phyloP scores from a whole-genome alignment of 2,797 vertebrate genomes.

The Amphiprion clarkii region DNA sequence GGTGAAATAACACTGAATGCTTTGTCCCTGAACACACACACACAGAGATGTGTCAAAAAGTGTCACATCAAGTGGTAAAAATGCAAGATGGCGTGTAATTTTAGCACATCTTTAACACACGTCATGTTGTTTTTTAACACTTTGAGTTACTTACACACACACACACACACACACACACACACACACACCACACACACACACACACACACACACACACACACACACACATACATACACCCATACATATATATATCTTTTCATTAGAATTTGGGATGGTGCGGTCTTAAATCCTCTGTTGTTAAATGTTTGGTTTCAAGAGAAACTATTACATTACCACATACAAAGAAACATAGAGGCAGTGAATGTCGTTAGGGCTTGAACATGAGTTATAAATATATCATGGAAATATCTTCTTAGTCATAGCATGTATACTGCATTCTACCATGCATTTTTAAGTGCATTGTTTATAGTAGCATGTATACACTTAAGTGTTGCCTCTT shows the following conservation, averaged over 20 bases:
- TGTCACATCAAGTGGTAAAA: conserved; percentile 65
- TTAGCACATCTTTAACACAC: conserved; percentile 66
- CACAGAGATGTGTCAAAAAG: conserved; percentile 48
- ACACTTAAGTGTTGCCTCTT: conserved; percentile 5
- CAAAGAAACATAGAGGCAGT: not conserved
- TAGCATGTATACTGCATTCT: conserved; percentile 17
- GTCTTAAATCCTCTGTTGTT: conserved; percentile 17
- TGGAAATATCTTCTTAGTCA: conserved; percentile 24
- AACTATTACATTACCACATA: conserved; percentile 17
- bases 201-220: no score
- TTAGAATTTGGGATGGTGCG: conserved; percentile 11
- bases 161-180: no score
- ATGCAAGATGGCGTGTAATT: conserved; percentile 72
- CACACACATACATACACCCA: no score
- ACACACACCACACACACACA: no score
- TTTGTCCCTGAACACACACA: conserved; percentile 67
- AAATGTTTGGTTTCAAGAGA: conserved; percentile 18
- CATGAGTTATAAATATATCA: conserved; percentile 32
- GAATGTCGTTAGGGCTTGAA: not conserved
- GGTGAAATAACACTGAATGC: conserved; percentile 72
- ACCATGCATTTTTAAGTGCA: conserved; percentile 34
- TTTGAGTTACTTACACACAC: conserved; percentile 6
- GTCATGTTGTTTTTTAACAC: conserved; percentile 31
- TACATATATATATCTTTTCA: conserved; percentile 8
- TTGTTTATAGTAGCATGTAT: conserved; percentile 37